phyloP scores from a whole-genome alignment of 2,113 vertebrate genomes.

The Ahaetulla prasina region DNA sequence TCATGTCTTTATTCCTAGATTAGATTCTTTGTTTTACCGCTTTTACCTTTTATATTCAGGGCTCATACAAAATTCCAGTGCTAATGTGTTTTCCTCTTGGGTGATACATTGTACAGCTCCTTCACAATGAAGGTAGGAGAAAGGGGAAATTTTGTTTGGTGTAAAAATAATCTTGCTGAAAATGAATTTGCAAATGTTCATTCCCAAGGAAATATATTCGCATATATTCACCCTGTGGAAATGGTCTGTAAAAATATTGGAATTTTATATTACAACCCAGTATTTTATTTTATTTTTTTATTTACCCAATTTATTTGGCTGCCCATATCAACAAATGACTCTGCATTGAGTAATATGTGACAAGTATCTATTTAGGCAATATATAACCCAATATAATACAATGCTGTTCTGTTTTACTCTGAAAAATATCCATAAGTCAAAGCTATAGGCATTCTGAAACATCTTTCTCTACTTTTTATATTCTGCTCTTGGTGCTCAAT shows the following conservation, averaged over 20 bases:
- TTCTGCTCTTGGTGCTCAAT: neutral
- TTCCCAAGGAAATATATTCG: neutral
- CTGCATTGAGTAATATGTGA: neutral
- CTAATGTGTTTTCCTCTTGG: neutral
- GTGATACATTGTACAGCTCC: neutral
- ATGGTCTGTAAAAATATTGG: neutral
- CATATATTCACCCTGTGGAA: neutral
- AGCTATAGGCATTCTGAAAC: neutral
- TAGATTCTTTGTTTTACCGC: constrained; percentile 58
- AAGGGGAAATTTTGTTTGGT: neutral
- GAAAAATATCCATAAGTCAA: neutral
- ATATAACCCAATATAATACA: neutral
- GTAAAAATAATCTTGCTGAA: neutral
- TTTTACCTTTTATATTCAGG: constrained; percentile 45
- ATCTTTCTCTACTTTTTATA: neutral
- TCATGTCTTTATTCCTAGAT: constrained; percentile 52
- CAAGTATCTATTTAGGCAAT: neutral
- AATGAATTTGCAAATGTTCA: neutral
- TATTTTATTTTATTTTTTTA: neutral
- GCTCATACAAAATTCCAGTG: constrained; percentile 11
- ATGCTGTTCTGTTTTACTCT: neutral
- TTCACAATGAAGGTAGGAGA: neutral
- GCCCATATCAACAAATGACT: neutral
- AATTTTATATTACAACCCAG: neutral
- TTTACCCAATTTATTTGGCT: neutral